Percentiles rank a stretch among this genome's conserved stretches.
These are phyloP conservation scores for human DNA, from an alignment of 2,113 vertebrate species.

Conservation along the genomic window GRCh38 chr11:22462501-22463000, in stretches of 20 bases:
- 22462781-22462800: too few species aligned
- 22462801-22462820: background rate
- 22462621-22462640: background rate
- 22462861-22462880: too few species aligned
- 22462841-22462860: background rate
- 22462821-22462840: background rate
- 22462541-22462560: background rate
- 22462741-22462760: too few species aligned
- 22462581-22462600: background rate
- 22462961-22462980: background rate
- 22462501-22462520: background rate
- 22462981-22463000: background rate
- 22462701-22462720: background rate
- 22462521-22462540: background rate
- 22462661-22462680: background rate
- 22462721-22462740: background rate
- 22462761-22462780: too few species aligned
- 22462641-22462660: background rate
- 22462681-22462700: background rate
- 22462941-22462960: background rate
- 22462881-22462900: background rate
- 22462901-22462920: background rate
- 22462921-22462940: background rate
- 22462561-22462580: background rate
- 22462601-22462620: background rate